Evolutionary conservation across 2,888 invertebrate species (phyloP).

Genomic region (Macrosiphum euphorbiae): DNA sequence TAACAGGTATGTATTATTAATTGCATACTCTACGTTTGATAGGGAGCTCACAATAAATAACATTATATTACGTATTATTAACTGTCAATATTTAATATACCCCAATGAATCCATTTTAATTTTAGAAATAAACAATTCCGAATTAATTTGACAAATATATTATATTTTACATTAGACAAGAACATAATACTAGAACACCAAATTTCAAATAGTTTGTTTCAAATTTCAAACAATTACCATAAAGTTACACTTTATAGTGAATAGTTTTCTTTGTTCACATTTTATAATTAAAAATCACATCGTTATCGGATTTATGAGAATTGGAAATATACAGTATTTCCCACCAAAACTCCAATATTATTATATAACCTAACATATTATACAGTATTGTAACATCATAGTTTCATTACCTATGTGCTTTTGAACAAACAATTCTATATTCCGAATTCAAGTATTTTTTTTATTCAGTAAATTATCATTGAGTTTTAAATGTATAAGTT

Average conservation of each 20-base stretch:
- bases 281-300: background rate
- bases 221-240: background rate
- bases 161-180: background rate
- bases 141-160: background rate
- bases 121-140: background rate
- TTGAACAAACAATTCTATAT: no score
- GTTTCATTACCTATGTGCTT: background rate
- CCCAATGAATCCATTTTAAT: background rate
- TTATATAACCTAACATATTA: background rate
- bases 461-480: background rate
- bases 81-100: background rate
- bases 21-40: background rate
- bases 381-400: background rate
- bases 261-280: background rate
- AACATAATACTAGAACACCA: background rate
- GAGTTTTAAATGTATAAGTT: no score
- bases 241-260: background rate
- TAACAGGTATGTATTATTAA: background rate
- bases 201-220: background rate
- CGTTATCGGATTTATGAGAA: background rate
- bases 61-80: background rate
- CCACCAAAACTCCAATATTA: background rate
- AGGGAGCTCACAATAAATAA: background rate
- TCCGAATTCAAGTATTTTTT: no score
- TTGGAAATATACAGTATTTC: background rate